phyloP scores from a whole-genome alignment of 2,888 invertebrate species.

The Lasioglossum oenotherae region DNA sequence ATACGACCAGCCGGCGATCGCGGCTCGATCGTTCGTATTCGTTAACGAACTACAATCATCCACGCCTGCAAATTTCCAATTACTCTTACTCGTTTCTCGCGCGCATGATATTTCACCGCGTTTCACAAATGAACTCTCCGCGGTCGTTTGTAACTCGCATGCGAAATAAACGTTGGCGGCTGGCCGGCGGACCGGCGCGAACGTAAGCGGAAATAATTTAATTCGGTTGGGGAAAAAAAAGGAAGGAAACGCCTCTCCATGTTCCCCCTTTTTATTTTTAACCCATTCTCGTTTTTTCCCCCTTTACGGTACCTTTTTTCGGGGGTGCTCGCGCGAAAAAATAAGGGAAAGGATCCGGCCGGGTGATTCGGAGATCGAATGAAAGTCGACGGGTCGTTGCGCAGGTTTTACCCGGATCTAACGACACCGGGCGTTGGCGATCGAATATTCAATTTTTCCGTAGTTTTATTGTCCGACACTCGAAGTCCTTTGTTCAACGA shows the following conservation, averaged over 20 bases:
- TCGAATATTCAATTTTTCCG: neutral
- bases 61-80: slow-evolving; percentile 35
- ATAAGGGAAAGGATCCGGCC: neutral
- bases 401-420: neutral
- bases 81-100: slow-evolving; percentile 5
- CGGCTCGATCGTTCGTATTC: slow-evolving; percentile 18
- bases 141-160: neutral
- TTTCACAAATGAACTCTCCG: neutral
- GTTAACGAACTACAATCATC: slow-evolving; percentile 31
- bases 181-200: neutral
- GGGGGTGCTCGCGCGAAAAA: neutral
- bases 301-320: neutral
- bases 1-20: neutral
- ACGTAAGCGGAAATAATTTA: slow-evolving; percentile 16
- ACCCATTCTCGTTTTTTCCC: neutral
- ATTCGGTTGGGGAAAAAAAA: neutral
- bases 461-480: neutral
- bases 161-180: slow-evolving; percentile 10
- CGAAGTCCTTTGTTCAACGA: neutral
- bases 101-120: slow-evolving; percentile 15
- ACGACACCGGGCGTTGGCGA: neutral
- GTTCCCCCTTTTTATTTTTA: neutral
- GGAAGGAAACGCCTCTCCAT: neutral
- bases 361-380: neutral
- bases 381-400: neutral